Evolutionary conservation across 2,888 invertebrate species (phyloP), one percentile per base, ranked within the genome.

Genomic region (Allygus modestus): DNA sequence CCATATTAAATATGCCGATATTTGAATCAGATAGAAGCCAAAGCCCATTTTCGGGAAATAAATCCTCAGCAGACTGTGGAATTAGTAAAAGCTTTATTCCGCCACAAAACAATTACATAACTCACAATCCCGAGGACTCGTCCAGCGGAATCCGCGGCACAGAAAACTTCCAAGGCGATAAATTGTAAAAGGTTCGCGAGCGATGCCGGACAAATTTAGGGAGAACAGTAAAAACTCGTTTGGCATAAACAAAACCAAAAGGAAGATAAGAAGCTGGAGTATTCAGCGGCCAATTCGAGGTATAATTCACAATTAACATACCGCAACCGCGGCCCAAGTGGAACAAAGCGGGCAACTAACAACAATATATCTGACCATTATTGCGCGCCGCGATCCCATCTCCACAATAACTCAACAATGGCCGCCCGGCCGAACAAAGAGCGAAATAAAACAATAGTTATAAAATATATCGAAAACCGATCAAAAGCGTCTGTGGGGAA

Each of bases 241-340:
- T 58, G 46, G 79, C 79, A 54, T 79, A 79, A 79, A 79, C 79
- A 58, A 79, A 79, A 79, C 79, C 54, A 79, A 79, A 79, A 79
- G 4, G 54, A 51, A 79, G 79, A 51, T 58, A 79, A 79, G 79
- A 54, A 77, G 79, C 20, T n/a, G 51, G 79, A 31, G 79, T 58
- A 79, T 79, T 79, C 79, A 79, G 79, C 43, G 79, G 28, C 58
- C 54, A 79, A 79, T 79, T 79, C 79, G 58, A 58, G 79, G 79
- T 79, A 79, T 79, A 79, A 79, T 37, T 79, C 79, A 79, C 79
- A 79, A 79, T 79, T 79, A 79, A 79, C 79, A 79, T 79, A 79
- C 79, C 79, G 31, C n/a, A n/a, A 28, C 58, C 7, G 4, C 20
- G 58, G 20, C 23, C 20, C 7, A n/a, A 23, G 46, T 26, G 43